Evolutionary conservation across 2,797 vertebrate species (phyloP), one percentile per base, ranked within the genome.

Genomic region (Poecilia velifera): DNA sequence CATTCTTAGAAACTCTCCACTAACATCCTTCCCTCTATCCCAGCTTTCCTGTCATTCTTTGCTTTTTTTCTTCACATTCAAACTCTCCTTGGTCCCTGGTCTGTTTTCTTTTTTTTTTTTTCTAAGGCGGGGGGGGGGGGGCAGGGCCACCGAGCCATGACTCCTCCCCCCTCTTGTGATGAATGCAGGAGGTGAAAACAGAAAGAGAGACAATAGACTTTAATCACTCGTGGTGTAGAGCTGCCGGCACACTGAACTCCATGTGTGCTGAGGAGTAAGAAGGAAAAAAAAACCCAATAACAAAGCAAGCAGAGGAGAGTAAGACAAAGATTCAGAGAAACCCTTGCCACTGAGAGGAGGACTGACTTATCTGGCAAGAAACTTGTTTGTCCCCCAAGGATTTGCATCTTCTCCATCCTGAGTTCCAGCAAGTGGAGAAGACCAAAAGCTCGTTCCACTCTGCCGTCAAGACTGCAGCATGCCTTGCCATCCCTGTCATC

Each of bases 201-300:
- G 53, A 78, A 73, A 41, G 74, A 82, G 89, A 92, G 90, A 96
- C 94, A 96, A 96, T 93, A 95, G 93, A 91, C 87, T 93, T 93
- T 91, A 96, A 95, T 94, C 94, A 94, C 89, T 93, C 90, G 92
- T 92, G 94, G 90, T 84, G 72, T 73, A 88, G 90, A 91, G 90
- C 90, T 83, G 88, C 80, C 88, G 86, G 90, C 73, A 53, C 84
- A 86, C 83, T 74, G 79, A 91, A 53, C 70, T 90, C 78, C 86
- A 83, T 72, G 76, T 57, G 62, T 72, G 46, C 68, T 76, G 74
- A 84, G 79, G 76, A 80, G 25, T 71, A 64, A 47, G 16, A 28
- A 20, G 59, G 9, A 49, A 55, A 22, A 39, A 71, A 57, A 47
- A 7, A 41, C 1, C 1, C 7, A 72, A 85, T 34, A 34, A 34